Percentiles rank a stretch among this genome's conserved stretches.
phyloP scores from a whole-genome alignment of 2,797 vertebrate species.

The Selene dorsalis region DNA sequence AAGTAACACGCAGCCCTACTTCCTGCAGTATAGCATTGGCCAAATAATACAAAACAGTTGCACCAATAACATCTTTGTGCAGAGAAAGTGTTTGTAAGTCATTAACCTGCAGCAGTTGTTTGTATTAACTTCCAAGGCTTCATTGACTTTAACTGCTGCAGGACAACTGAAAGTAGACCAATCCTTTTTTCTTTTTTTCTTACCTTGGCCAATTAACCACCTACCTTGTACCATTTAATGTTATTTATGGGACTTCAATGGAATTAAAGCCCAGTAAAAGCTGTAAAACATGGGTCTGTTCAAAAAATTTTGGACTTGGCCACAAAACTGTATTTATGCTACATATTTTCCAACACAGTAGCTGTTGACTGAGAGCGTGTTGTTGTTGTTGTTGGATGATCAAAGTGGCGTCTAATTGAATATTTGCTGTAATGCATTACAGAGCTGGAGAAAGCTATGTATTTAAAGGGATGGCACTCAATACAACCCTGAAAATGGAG shows the following conservation, averaged over 20 bases:
- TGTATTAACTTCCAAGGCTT: background rate
- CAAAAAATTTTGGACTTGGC: background rate
- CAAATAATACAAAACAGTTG: background rate
- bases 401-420: slow-evolving; percentile 61
- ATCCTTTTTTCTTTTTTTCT: background rate
- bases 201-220: background rate
- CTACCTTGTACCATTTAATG: background rate
- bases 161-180: no score
- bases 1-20: background rate
- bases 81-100: background rate
- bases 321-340: slow-evolving; percentile 54
- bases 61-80: background rate
- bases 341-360: slow-evolving; percentile 53
- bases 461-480: slow-evolving; percentile 55
- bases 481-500: slow-evolving; percentile 51
- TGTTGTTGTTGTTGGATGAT: slow-evolving; percentile 40
- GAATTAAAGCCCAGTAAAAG: background rate
- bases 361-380: slow-evolving; percentile 50
- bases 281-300: background rate
- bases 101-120: background rate
- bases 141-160: no score
- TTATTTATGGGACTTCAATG: background rate
- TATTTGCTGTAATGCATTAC: slow-evolving; percentile 50
- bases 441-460: slow-evolving; percentile 41
- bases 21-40: background rate